Conservation (phyloP, 2,113 vertebrate genomes). For the Ciconia maguari region DNA sequence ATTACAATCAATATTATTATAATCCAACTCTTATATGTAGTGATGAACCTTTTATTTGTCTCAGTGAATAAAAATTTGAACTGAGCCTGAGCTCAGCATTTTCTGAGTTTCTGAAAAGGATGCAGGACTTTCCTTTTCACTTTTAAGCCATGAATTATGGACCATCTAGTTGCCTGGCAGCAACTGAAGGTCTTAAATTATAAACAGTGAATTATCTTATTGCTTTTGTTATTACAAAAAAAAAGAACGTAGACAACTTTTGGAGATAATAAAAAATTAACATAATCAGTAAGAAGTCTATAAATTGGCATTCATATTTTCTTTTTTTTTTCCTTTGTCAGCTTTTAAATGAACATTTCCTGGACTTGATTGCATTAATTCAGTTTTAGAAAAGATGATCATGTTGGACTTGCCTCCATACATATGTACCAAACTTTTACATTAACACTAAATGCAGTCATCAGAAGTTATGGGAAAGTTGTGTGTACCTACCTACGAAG, state of each 20-base stretch:
- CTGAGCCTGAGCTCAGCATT: neutral
- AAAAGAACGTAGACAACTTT: neutral
- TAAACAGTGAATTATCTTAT: neutral
- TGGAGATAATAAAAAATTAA: neutral
- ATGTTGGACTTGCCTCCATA: neutral
- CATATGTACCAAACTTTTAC: neutral
- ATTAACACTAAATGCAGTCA: neutral
- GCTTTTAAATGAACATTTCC: neutral
- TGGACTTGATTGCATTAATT: neutral
- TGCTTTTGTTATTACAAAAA: neutral
- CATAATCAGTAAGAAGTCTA: neutral
- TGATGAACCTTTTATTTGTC: neutral
- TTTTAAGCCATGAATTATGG: neutral
- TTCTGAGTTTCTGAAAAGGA: neutral
- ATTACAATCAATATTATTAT: neutral
- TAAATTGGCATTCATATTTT: neutral
- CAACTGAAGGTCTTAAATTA: neutral
- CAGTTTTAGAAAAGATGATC: neutral
- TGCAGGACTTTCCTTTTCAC: neutral
- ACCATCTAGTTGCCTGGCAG: neutral
- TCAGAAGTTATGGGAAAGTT: neutral
- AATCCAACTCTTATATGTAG: neutral
- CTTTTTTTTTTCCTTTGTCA: neutral
- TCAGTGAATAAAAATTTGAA: neutral
- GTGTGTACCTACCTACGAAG: fast-evolving